Evolutionary conservation across 2,888 invertebrate species (phyloP).

Genomic region (Lithodes maja): DNA sequence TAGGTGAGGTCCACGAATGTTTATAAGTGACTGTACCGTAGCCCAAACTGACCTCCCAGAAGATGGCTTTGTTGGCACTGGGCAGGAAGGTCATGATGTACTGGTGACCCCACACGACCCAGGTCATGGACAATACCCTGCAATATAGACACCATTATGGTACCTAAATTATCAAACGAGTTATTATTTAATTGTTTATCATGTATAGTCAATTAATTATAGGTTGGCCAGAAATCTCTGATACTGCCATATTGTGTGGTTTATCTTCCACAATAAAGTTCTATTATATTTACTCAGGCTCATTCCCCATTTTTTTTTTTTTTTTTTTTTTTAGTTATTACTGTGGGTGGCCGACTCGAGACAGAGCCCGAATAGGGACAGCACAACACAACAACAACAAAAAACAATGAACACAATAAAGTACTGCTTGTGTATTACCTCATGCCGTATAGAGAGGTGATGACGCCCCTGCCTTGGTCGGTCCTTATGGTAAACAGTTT

Average conservation of each 20-base stretch:
- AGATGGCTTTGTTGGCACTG: not conserved
- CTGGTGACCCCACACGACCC: constrained; percentile 70
- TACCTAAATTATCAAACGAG: too few relatives aligned
- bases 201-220: too few relatives aligned
- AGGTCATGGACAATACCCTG: constrained; percentile 68
- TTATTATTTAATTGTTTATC: too few relatives aligned
- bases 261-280: too few relatives aligned
- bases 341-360: too few relatives aligned
- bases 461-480: not conserved
- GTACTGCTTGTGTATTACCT: constrained; percentile 20
- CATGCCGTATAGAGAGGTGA: constrained; percentile 68
- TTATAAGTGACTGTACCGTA: too few relatives aligned
- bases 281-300: too few relatives aligned
- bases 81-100: not conserved
- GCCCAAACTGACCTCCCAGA: not conserved
- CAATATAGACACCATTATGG: not conserved
- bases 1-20: too few relatives aligned
- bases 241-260: too few relatives aligned
- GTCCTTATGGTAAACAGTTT: constrained; percentile 76
- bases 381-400: not conserved
- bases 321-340: too few relatives aligned
- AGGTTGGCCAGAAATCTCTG: too few relatives aligned
- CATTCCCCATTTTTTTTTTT: too few relatives aligned
- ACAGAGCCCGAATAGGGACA: not conserved
- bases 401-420: not conserved